phyloP scores from a whole-genome alignment of 1,140 invertebrate species.

The Neomicropteryx cornuta region DNA sequence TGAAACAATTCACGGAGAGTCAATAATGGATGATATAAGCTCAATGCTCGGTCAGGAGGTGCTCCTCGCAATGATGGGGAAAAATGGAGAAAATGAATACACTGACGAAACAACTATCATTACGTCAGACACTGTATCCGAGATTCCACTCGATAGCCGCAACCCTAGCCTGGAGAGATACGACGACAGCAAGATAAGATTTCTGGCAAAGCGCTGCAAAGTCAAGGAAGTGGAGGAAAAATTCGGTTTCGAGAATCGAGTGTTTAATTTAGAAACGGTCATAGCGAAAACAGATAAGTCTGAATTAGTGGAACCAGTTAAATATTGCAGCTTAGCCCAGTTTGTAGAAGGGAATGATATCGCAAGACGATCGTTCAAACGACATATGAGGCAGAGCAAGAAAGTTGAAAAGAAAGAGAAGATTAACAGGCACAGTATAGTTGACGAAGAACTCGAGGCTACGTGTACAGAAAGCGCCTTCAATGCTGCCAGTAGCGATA shows the following conservation, averaged over 20 bases:
- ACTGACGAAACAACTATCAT: constrained; percentile 54
- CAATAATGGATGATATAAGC: constrained; percentile 63
- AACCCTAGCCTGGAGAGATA: constrained; percentile 36
- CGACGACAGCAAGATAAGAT: constrained; percentile 33
- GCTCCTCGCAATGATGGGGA: constrained; percentile 48
- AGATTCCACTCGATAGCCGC: constrained; percentile 35
- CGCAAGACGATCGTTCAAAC: constrained; percentile 60
- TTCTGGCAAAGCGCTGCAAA: constrained; percentile 33
- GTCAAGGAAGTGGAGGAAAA: constrained; percentile 41
- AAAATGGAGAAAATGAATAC: constrained; percentile 50
- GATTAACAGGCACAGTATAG: too few relatives aligned
- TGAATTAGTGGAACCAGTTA: constrained; percentile 48
- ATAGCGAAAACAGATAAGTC: constrained; percentile 39
- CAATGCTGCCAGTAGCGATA: too few relatives aligned
- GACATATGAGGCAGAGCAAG: constrained; percentile 31
- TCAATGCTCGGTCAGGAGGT: constrained; percentile 58
- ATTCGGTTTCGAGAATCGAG: constrained; percentile 56
- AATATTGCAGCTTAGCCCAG: constrained; percentile 61
- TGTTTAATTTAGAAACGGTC: constrained; percentile 48
- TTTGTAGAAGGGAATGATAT: constrained; percentile 74
- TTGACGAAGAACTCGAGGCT: too few relatives aligned
- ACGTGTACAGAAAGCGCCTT: too few relatives aligned
- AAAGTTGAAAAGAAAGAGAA: constrained; percentile 17
- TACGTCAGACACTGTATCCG: constrained; percentile 44
- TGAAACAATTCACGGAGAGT: constrained; percentile 60